Evolutionary conservation across 2,797 vertebrate species (phyloP), one percentile per base, ranked within the genome.

Genomic region (Semotilus atromaculatus): DNA sequence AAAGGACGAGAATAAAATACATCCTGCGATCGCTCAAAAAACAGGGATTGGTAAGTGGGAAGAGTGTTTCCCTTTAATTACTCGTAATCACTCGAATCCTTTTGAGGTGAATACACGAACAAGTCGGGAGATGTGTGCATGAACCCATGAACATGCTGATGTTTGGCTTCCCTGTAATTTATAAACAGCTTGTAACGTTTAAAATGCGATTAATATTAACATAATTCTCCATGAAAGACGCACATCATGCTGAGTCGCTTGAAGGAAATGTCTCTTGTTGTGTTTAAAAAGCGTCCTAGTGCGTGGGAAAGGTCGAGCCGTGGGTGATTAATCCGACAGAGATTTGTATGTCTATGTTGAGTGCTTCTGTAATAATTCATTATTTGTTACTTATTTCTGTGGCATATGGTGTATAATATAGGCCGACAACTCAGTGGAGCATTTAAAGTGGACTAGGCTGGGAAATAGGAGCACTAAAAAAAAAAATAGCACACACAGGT

Each of bases 331-430:
- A 85, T 82, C 60, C 38, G 18, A 67, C 78, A 79, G 71, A 66
- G 48, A 79, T 84, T 78, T 31, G 31, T 31, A 31, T 43, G 34
- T 43, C 70, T 31, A 31, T 43, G 34, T 43, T 77, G 51, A 78
- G 60, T 62, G 19, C 31, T 36, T 81, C 16, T 43, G 64, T 64
- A 78, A 74, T 66, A 16, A 68, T 79, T 62, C 26, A 36, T 77
- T 55, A 26, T 73, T 77, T 86, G 18, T 45, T 77, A 76, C 58
- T 85, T 64, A 81, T 86, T 86, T 83, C 67, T 16, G 55, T 62
- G 58, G 19, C 80, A 87, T 80, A 85, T 85, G 55, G 55, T 1
- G 26, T 78, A n/a, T 81, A 81, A 88, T 82, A 55, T 80, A 79
- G 82, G 79, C 71, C 79, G 66, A 43, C 19, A 76, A 80, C 75